Conservation (phyloP, 2,797 vertebrate species). For the Tangara arthus region DNA sequence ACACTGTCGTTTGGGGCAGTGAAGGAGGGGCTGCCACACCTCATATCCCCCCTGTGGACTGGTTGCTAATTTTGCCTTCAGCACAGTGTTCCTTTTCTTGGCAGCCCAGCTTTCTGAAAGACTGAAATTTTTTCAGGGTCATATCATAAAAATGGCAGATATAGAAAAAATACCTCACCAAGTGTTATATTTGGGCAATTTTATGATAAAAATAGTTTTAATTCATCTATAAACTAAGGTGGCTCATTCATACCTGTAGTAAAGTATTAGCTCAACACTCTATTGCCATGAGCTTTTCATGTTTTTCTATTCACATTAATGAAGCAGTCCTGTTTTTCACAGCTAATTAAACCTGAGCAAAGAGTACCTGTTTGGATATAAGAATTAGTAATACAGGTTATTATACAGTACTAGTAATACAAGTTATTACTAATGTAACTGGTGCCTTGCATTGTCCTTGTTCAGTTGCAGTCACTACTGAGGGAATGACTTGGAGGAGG, state of each 20-base stretch:
- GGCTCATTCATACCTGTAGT: not conserved
- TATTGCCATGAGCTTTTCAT: not conserved
- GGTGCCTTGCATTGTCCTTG: not conserved
- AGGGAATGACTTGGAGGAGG: not conserved
- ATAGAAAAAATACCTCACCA: not conserved
- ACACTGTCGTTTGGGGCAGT: rapidly evolving
- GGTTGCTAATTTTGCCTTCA: not conserved
- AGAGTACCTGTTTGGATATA: not conserved
- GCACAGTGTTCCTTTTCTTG: not conserved
- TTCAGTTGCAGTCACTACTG: not conserved
- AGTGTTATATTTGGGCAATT: not conserved
- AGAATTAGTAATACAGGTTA: not conserved
- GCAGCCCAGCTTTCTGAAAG: not conserved
- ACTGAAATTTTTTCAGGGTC: not conserved
- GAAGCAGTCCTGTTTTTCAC: not conserved
- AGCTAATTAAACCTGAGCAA: not conserved
- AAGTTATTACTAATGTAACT: not conserved
- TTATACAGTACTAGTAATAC: no score
- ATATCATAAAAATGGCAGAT: not conserved
- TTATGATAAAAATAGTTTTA: not conserved
- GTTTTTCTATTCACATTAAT: not conserved
- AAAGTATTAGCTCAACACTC: not conserved
- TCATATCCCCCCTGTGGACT: not conserved
- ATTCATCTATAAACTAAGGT: not conserved
- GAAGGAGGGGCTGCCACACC: not conserved